Base-by-base conservation (phyloP, 2,888 invertebrate species). In the Archips xylosteana region DNA sequence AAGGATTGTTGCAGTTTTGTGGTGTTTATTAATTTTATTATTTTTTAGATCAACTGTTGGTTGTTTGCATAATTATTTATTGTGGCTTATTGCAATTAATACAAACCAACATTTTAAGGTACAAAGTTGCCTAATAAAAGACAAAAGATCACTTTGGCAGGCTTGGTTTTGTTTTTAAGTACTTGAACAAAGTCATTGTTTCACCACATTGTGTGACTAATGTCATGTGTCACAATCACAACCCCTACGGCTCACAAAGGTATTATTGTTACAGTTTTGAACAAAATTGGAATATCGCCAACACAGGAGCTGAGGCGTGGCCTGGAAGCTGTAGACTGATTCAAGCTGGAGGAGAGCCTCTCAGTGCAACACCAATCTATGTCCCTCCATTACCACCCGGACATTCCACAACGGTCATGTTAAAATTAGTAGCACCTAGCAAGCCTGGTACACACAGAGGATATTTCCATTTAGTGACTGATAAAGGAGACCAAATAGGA, bases 401-500 rank as follows among this genome's bases (percentile, higher is more conserved):
- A 75, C 96, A 97, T 85, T 96, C 96, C 70, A 96, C 96, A 70
- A 97, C 97, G 83, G 94, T 99, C 70, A 96, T 96, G 80, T 95
- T 99, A 76, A 96, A 97, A 82, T 96, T 99, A 95, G 95, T 95
- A 67, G 97, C 98, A 84, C 99, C 99, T 9, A 90, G 95, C 13
- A 87, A 92, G 72, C 95, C 96, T 57, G 98, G 98, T 12, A 95
- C 96, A 23, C 97, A 97, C 89, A 96, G 97, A 89, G 97, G 97
- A 79, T 97, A 97, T 94, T 99, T 99, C 97, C 96, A 98, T 84
- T 95, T 99, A 95, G 96, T 97, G 83, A 98, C 98, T 74, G 95
- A 97, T 57, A 96, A 96, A 82, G 98, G 98, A 76, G 96, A 97
- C 82, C 98, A 97, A 90, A 98, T 99, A 95, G 99, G 99, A 89